Conservation (phyloP, 2,797 vertebrate species). For the Sitta carolinensis region DNA sequence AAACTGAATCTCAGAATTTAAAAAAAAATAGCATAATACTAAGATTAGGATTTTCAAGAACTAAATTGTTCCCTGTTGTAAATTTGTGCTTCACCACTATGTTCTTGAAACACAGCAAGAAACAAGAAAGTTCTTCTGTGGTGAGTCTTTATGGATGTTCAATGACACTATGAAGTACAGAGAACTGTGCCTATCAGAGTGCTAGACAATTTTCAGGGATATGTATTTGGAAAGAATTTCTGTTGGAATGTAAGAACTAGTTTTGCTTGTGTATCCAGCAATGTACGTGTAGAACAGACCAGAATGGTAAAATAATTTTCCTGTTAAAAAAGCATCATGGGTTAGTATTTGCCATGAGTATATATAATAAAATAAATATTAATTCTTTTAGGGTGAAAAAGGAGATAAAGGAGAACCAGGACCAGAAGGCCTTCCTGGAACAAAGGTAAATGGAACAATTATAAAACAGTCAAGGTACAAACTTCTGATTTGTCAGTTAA, state of each 20-base stretch:
- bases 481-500: background rate
- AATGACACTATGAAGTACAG: background rate
- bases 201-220: background rate
- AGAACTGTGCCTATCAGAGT: background rate
- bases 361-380: slow-evolving; percentile 30
- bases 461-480: background rate
- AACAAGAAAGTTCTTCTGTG: background rate
- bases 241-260: background rate
- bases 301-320: background rate
- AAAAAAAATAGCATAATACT: background rate
- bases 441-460: slow-evolving; percentile 67
- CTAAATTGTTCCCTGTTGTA: background rate
- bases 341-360: background rate
- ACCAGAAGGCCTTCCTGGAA: slow-evolving; percentile 70
- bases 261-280: background rate
- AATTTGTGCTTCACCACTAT: background rate
- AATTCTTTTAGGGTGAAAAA: slow-evolving; percentile 75
- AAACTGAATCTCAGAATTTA: background rate
- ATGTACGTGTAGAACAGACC: background rate
- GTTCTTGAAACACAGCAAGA: background rate
- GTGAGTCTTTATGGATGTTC: background rate
- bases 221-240: background rate
- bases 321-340: background rate
- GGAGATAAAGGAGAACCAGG: slow-evolving; percentile 75
- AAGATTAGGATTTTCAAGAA: background rate